Evolutionary conservation across 64 coral and sea anemone genomes (phyloP).

Genomic region (Actinia equina): DNA sequence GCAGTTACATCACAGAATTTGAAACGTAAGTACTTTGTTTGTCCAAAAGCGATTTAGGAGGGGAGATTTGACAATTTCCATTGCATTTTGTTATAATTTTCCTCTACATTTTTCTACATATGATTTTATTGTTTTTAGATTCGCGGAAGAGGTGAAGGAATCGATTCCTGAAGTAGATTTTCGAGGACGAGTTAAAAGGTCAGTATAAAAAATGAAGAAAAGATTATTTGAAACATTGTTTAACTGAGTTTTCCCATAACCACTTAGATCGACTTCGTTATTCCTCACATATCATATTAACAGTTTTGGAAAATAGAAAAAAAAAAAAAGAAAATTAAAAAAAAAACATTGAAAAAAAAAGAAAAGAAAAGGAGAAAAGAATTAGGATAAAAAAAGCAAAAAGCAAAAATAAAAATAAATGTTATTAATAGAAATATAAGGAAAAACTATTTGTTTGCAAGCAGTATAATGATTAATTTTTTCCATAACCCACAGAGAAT

Average conservation of each 20-base stretch:
- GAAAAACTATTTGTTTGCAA: background rate
- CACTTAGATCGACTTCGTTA: background rate
- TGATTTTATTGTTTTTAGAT: conserved; percentile 40
- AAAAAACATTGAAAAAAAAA: too few species aligned
- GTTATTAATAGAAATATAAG: background rate
- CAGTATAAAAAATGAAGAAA: background rate
- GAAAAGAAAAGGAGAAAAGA: too few species aligned
- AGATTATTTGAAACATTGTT: background rate
- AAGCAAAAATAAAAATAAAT: background rate
- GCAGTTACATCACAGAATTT: conserved; percentile 45
- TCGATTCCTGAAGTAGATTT: conserved; percentile 55
- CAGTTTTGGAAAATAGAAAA: too few species aligned
- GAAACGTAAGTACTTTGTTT: conserved; percentile 50
- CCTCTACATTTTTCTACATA: background rate
- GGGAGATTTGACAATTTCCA: too few species aligned
- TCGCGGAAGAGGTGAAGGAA: conserved; percentile 63
- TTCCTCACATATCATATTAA: too few species aligned
- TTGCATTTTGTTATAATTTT: background rate
- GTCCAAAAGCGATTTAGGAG: background rate
- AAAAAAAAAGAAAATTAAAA: background rate
- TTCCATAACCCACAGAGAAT: background rate
- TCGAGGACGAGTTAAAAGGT: conserved; percentile 48
- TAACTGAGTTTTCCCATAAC: background rate
- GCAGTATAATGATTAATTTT: background rate
- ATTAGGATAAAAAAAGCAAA: too few species aligned